These are phyloP conservation scores for Agonopterix heracliana DNA, from an alignment of 2,888 invertebrate species.

Conservation along the genomic window DNA sequence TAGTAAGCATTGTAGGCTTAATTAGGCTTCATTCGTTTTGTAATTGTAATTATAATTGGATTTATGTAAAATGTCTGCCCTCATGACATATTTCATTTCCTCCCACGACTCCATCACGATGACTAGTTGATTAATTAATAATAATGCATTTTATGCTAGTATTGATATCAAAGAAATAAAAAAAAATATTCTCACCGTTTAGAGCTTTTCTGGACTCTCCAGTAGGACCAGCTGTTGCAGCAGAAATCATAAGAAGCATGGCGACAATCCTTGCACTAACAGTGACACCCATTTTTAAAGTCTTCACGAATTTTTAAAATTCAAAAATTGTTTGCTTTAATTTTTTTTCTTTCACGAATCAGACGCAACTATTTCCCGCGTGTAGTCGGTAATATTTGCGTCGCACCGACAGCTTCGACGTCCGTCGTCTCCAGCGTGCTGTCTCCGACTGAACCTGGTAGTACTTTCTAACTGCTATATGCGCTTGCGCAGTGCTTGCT, in stretches of 20 bases:
- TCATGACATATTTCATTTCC: too few relatives aligned
- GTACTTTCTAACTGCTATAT: slow-evolving; percentile 68
- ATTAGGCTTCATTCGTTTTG: too few relatives aligned
- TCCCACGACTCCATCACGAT: too few relatives aligned
- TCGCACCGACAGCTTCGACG: slow-evolving; percentile 33
- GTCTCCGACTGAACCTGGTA: slow-evolving; percentile 56
- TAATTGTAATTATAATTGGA: too few relatives aligned
- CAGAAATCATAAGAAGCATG: slow-evolving; percentile 54
- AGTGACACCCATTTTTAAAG: slow-evolving; percentile 54
- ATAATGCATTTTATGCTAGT: too few relatives aligned
- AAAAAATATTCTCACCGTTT: slow-evolving; percentile 41
- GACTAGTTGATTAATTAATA: too few relatives aligned
- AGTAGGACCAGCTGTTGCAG: slow-evolving; percentile 52
- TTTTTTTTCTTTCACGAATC: slow-evolving; percentile 30
- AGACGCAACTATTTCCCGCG: slow-evolving; percentile 71
- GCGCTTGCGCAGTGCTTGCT: slow-evolving; percentile 49
- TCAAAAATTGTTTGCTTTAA: slow-evolving; percentile 14
- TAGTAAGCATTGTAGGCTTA: too few relatives aligned
- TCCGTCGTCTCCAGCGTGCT: slow-evolving; percentile 41
- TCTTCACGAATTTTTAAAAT: slow-evolving; percentile 27
- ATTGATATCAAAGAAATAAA: too few relatives aligned
- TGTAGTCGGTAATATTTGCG: slow-evolving; percentile 67
- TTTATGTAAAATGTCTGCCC: too few relatives aligned
- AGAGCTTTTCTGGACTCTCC: slow-evolving; percentile 43
- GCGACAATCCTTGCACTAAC: slow-evolving; percentile 57